These are phyloP conservation scores for Escarpia spicata DNA, from an alignment of 2,888 invertebrate species.

Conservation along the genomic window DNA sequence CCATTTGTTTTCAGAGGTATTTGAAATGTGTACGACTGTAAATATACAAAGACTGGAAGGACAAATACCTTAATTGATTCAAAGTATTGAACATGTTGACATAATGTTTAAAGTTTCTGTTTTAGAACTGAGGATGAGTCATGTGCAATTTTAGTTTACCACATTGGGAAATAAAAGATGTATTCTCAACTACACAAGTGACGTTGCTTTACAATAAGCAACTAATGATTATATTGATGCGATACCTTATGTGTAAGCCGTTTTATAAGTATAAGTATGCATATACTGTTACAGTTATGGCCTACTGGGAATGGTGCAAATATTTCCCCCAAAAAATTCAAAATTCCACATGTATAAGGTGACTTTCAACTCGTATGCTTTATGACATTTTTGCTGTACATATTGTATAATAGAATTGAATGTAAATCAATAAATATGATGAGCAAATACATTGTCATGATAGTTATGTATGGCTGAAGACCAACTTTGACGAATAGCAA, in stretches of 20 bases:
- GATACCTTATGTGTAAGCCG: too few species aligned
- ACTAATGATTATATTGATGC: too few species aligned
- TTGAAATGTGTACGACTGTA: not conserved
- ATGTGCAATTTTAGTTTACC: not conserved
- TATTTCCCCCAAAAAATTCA: not conserved
- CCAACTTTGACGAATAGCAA: not conserved
- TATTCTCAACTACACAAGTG: too few species aligned
- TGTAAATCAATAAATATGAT: not conserved
- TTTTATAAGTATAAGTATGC: not conserved
- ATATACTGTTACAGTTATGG: not conserved
- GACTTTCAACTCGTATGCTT: not conserved
- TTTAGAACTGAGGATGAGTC: not conserved
- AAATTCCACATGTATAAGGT: not conserved
- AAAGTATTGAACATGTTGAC: not conserved
- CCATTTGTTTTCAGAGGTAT: too few species aligned
- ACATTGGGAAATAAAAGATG: too few species aligned
- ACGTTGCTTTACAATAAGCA: too few species aligned
- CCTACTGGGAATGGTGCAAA: not conserved
- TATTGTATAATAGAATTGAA: not conserved
- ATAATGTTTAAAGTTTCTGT: not conserved
- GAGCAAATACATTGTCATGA: not conserved
- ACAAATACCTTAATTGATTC: not conserved
- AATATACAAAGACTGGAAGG: not conserved
- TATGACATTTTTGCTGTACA: not conserved
- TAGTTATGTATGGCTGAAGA: not conserved